Evolutionary conservation across 2,113 vertebrate species (phyloP), one percentile per base, ranked within the genome.

Genomic region (Antechinus flavipes): DNA sequence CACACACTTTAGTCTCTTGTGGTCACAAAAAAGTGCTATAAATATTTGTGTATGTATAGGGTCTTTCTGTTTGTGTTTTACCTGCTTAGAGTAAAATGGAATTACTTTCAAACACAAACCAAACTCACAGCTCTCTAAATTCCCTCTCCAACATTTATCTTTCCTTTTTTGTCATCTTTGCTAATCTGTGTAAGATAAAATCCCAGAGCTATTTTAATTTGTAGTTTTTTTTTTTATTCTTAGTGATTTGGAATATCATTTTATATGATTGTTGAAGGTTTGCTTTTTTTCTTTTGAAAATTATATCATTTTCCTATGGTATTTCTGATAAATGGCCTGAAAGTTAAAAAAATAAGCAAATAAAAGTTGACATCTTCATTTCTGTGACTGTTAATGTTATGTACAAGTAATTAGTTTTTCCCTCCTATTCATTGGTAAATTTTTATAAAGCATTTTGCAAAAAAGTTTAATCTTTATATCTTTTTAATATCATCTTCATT

Each of bases 401-500:
- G 35, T 19, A 76, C 68, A 76, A 76, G 16, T n/a, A 76, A 76
- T 76, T 24, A 76, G 35, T 76, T 76, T 76, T 42, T 42, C 35
- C 19, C 16, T 94, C 54, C 94, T 95, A 89, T 27, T 90, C n/a
- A 58, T 92, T 12, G 3, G 76, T 47, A 52, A 47, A 84, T 93
- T 96, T 97, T 94, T 96, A 46, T 89, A 89, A 94, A 27, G 68
- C 1, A 90, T 24, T 94, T 84, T 84, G 42, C n/a, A 84, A 84
- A 84, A 42, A 84, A 42, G 5, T 76, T 76, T 84, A 84, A 42
- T 22, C 16, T 84, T 42, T 42, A 84, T 23, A 8, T 84, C 16
- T 84, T 76, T 19, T 22, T 84, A 84, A 42, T 42, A 23, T 42
- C 68, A 84, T n/a, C 19, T 84, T 84, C n/a, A 84, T 84, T 84